Percentiles rank a stretch among this genome's conserved stretches.
Evolutionary conservation across 2,797 vertebrate species (phyloP).

Genomic region (Pangasius sanitwongsei): DNA sequence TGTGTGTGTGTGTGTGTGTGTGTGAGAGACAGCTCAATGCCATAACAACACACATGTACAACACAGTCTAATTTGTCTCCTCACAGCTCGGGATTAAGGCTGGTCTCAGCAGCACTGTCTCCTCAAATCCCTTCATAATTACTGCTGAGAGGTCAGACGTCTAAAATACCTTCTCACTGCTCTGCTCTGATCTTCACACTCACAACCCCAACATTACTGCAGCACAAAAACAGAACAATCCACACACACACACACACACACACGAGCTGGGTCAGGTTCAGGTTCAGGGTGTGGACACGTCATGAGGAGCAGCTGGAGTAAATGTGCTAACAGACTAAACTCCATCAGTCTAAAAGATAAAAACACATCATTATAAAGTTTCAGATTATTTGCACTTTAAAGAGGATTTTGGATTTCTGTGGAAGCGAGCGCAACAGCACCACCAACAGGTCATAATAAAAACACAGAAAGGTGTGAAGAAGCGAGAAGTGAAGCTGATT

Average conservation of each 20-base stretch:
- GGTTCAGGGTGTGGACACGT: not conserved
- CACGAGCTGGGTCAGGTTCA: not conserved
- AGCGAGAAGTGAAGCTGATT: not conserved
- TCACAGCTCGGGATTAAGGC: constrained; percentile 22
- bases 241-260: not conserved
- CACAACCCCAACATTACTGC: not conserved
- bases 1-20: not conserved
- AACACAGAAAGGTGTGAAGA: not conserved
- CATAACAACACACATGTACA: constrained; percentile 58
- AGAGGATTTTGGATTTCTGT: no score
- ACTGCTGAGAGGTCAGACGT: not conserved
- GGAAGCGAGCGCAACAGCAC: no score
- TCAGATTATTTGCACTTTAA: no score
- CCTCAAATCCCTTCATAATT: constrained; percentile 26
- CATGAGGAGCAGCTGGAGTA: no score
- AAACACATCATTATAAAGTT: not conserved
- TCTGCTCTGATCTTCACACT: not conserved
- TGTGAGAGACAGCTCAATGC: constrained; percentile 32
- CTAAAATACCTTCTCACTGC: not conserved
- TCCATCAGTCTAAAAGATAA: not conserved
- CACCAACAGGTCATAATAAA: no score
- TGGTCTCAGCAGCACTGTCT: constrained; percentile 27
- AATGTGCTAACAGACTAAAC: not conserved
- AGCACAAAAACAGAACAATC: not conserved
- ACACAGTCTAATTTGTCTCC: constrained; percentile 39